phyloP scores from a whole-genome alignment of 2,888 invertebrate genomes.

The Thelaira solivaga region DNA sequence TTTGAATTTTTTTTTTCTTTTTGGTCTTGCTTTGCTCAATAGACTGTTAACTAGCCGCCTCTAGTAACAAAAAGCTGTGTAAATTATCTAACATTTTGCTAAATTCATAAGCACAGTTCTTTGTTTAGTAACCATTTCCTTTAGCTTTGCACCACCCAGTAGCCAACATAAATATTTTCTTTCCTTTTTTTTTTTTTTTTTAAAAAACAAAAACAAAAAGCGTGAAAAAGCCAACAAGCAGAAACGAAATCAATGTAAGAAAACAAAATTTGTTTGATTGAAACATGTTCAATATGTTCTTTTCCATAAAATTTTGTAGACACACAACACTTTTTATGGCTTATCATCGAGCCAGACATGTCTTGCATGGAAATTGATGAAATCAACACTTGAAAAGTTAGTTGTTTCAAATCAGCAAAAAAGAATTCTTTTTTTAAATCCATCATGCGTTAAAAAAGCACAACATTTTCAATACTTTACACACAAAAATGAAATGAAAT shows the following conservation, averaged over 20 bases:
- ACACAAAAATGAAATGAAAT: neutral
- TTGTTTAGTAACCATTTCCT: neutral
- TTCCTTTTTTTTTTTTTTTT: too few species aligned
- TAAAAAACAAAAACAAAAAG: neutral
- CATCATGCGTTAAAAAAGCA: slow-evolving; percentile 39
- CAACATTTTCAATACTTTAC: slow-evolving; percentile 9
- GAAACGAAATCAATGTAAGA: neutral
- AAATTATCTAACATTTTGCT: too few species aligned
- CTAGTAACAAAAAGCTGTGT: too few species aligned
- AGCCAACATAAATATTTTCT: too few species aligned
- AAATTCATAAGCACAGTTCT: too few species aligned
- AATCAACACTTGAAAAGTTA: slow-evolving; percentile 61
- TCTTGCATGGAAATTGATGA: slow-evolving; percentile 62
- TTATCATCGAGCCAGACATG: slow-evolving; percentile 50
- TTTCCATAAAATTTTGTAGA: slow-evolving; percentile 22
- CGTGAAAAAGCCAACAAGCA: neutral
- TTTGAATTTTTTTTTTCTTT: too few species aligned
- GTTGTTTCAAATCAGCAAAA: slow-evolving; percentile 51
- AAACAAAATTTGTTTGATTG: slow-evolving; percentile 44
- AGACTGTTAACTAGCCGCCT: too few species aligned
- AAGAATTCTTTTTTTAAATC: neutral
- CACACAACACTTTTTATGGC: slow-evolving; percentile 42
- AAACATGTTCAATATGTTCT: slow-evolving; percentile 54
- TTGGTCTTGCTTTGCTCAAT: too few species aligned
- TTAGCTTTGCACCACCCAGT: neutral